Conservation (phyloP, 2,113 vertebrate species). For the Lepidothrix coronata region DNA sequence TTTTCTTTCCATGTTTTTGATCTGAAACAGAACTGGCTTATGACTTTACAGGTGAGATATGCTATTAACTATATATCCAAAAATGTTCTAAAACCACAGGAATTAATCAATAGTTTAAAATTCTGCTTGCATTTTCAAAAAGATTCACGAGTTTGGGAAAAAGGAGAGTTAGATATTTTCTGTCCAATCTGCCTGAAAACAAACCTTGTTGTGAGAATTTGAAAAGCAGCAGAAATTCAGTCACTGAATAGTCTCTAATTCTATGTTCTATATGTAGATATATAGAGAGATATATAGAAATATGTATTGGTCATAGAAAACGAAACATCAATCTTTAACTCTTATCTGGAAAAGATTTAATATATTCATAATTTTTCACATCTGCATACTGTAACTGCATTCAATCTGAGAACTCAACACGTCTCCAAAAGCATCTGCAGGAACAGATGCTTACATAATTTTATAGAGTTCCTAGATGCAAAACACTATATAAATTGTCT, state of each 20-base stretch:
- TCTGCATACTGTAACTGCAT: neutral
- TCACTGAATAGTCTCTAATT: neutral
- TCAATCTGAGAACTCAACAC: neutral
- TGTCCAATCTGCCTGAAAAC: neutral
- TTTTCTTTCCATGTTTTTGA: neutral
- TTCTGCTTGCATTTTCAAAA: neutral
- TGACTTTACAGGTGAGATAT: neutral
- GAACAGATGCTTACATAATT: slow-evolving; percentile 18
- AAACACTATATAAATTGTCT: slow-evolving; percentile 2
- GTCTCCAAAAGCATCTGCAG: neutral
- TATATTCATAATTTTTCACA: neutral
- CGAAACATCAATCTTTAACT: neutral
- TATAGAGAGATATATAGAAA: too few relatives aligned
- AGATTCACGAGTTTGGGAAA: neutral
- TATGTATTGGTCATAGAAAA: neutral
- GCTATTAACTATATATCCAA: neutral
- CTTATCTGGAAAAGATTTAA: neutral
- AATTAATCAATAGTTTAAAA: neutral
- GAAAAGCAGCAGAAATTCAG: neutral
- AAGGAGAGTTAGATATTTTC: neutral
- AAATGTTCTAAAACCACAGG: neutral
- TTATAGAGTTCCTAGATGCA: neutral
- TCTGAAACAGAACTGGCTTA: neutral
- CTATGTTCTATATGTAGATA: neutral
- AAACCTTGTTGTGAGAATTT: neutral